Evolutionary conservation across 2,113 vertebrate species (phyloP).

Genomic region (Barnardius zonarius): DNA sequence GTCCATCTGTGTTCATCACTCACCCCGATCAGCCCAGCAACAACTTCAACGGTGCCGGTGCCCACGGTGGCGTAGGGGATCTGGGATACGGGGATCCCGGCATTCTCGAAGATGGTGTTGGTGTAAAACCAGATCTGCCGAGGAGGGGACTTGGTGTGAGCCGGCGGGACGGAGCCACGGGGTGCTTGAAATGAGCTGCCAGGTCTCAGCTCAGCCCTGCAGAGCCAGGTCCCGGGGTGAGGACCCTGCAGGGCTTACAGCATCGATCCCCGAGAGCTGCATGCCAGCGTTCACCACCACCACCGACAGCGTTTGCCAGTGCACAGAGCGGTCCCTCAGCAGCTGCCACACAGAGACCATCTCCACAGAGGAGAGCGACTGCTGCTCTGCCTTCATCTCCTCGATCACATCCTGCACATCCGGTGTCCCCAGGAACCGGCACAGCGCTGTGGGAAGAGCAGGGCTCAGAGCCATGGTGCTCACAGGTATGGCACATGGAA

Average conservation of each 20-base stretch:
- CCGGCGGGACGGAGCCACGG: accelerated
- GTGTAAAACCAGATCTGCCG: constrained; percentile 93
- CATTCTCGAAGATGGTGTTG: constrained; percentile 84
- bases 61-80: constrained; percentile 88
- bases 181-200: neutral
- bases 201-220: neutral
- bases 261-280: constrained; percentile 91
- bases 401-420: constrained; percentile 80
- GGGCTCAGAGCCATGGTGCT: neutral
- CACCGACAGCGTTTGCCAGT: constrained; percentile 85
- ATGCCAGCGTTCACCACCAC: constrained; percentile 84
- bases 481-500: neutral
- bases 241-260: constrained; percentile 64
- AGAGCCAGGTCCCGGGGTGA: accelerated
- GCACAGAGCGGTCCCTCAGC: constrained; percentile 73
- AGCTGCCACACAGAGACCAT: constrained; percentile 76
- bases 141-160: neutral
- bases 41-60: constrained; percentile 83
- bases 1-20: neutral
- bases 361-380: constrained; percentile 75
- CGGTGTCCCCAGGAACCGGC: constrained; percentile 71
- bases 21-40: constrained; percentile 84
- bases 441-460: constrained; percentile 68
- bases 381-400: constrained; percentile 88
- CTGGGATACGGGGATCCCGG: constrained; percentile 75